Conservation (phyloP, 1,140 invertebrate genomes). For the Megathymus violae region DNA sequence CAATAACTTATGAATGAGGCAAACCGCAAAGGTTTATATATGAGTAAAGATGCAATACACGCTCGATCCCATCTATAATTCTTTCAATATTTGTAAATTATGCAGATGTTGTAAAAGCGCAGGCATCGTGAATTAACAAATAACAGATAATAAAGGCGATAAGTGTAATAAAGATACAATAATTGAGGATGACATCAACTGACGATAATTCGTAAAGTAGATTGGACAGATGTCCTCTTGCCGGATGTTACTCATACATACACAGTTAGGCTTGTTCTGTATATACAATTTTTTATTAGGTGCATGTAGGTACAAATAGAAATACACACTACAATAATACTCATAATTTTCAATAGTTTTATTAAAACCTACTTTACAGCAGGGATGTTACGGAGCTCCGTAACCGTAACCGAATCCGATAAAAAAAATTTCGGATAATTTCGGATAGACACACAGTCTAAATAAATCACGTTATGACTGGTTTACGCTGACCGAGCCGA, state of each 20-base stretch:
- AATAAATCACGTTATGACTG: too few species aligned
- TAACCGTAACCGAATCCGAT: too few species aligned
- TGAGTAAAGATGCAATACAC: conserved; percentile 20
- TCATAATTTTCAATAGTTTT: background rate
- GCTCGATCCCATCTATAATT: conserved; percentile 27
- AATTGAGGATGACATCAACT: conserved; percentile 65
- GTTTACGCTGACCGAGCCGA: too few species aligned
- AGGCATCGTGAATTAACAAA: conserved; percentile 30
- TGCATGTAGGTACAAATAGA: background rate
- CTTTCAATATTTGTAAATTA: conserved; percentile 25
- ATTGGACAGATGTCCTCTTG: conserved; percentile 57
- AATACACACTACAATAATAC: background rate
- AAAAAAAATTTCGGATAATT: too few species aligned
- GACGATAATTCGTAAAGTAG: conserved; percentile 49
- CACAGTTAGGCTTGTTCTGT: conserved; percentile 30
- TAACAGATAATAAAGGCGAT: conserved; percentile 38
- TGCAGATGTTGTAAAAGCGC: conserved; percentile 22
- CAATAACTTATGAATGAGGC: too few species aligned
- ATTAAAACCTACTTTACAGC: background rate
- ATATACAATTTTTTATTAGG: conserved; percentile 1
- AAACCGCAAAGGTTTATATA: conserved; percentile 13
- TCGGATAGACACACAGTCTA: too few species aligned
- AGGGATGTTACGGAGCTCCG: too few species aligned
- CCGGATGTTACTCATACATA: conserved; percentile 75
- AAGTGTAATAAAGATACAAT: conserved; percentile 47